Percentiles rank a stretch among this genome's conserved stretches.
These are phyloP conservation scores for Sterrhoptilus dennistouni DNA, from an alignment of 2,113 vertebrate species.

Conservation along the genomic window DNA sequence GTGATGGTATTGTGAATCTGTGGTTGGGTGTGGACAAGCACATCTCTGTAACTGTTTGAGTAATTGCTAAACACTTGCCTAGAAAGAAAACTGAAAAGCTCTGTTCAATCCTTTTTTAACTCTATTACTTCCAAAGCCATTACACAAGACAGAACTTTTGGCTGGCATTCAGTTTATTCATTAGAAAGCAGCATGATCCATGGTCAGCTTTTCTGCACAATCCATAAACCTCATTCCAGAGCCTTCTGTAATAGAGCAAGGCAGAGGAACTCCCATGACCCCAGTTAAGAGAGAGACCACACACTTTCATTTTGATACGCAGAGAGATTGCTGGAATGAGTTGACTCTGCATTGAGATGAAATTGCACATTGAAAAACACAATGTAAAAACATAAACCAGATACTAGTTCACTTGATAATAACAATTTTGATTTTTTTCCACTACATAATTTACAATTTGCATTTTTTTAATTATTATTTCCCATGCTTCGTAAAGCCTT, in stretches of 20 bases:
- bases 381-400: background rate
- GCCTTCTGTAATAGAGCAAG: background rate
- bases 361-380: background rate
- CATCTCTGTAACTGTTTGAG: background rate
- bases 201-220: background rate
- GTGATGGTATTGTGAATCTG: background rate
- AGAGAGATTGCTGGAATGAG: background rate
- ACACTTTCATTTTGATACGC: background rate
- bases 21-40: background rate
- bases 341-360: background rate
- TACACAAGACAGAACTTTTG: background rate
- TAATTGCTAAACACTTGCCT: background rate
- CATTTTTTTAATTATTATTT: background rate
- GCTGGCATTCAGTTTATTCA: slow-evolving; percentile 23
- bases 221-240: background rate
- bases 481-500: background rate
- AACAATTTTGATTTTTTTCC: background rate
- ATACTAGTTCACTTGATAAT: background rate
- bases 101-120: background rate
- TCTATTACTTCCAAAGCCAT: background rate
- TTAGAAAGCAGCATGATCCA: slow-evolving; percentile 19
- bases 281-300: background rate
- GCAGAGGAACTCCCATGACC: background rate
- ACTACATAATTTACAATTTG: background rate
- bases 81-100: background rate